Base-by-base conservation (phyloP, 2,113 vertebrate species). In the Saguinus imperator region DNA sequence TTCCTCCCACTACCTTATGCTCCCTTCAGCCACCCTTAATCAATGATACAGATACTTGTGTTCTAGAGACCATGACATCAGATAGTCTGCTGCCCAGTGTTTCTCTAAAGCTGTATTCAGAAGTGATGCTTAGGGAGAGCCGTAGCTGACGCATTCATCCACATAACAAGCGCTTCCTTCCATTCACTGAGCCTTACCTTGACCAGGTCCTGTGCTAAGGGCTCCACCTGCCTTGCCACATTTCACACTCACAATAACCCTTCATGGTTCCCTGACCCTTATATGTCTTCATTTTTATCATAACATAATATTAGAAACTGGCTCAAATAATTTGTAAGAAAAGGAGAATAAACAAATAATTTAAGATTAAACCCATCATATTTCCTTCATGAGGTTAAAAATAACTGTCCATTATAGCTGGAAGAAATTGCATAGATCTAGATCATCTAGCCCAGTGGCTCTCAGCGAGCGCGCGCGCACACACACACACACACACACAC, bases 241-340 rank as follows among this genome's bases (percentile, higher is more conserved):
- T 32, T 50, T 35, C 17, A 43, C 25, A 21, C 52, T 64, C 40
- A 52, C 21, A 80, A 4, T 3, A 64, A 61, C 32, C 8, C 8
- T 61, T 85, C 43, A 43, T 12, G 43, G 2, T 52, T 32, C 25
- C 55, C 61, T 25, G 12, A 48, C 43, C 32, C 70, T 77, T 3
- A 5, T 29, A 89, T 13, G 5, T 37, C 55, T 72, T 64, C 18
- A 27, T 43, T 94, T 81, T 86, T 29, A 45, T 14, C 58, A 25
- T 86, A 32, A 73, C 6, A 48, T 29, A 70, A 43, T 75, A 37
- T 61, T 82, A 86, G 57, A 87, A 75, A 68, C 6, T 27, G n/a
- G 40, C 48, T 96, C 88, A 77, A 29, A 72, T 55, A 25, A 89
- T 85, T 89, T 89, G 20, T 75, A 92, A 45, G 32, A 92, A 85